Evolutionary conservation across 2,113 vertebrate genomes (phyloP), one percentile per base, ranked within the genome.

Genomic region (Guaruba guarouba): DNA sequence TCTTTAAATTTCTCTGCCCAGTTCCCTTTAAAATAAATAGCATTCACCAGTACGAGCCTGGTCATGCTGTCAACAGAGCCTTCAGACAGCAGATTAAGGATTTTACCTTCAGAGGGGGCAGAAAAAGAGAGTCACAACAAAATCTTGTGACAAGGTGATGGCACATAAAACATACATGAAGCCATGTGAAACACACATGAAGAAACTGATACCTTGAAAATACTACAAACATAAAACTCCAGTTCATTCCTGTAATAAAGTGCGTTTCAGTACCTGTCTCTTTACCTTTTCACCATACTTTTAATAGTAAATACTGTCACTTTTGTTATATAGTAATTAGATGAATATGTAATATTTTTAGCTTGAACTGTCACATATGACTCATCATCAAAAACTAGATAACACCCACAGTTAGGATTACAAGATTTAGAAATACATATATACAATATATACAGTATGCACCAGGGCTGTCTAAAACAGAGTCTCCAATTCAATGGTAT

Each of bases 11-110:
- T 96, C 29, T 98, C 93, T 93, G 89, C 95, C 99, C 99, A 99
- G 48, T 95, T 98, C 3, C 98, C 99, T 95, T 99, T 99, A 97
- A 99, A 99, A 97, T 99, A 99, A 95, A 99, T 98, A 73, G 99
- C 99, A 4, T 99, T 99, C 85, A 99, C 99, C 49, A 99, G 93
- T 71, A 98, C 98, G 3, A 99, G 87, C 87, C 90, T 98, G 8
- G 99, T 99, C 76, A 75, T 96, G 19, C 17, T 16, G 22, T 91
- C 89, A 71, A 99, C 95, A 37, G 96, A 92, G 44, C 98, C 98
- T 51, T 95, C 51, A 87, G 98, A 95, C 62, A 99, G 94, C 41
- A 99, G 96, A 41, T 99, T 91, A 17, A 97, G 98, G 86, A 99
- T 99, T 98, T 99, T 99, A 93, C 98, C 99, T 99, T 88, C 76